Percentiles rank a stretch among this genome's conserved stretches.
phyloP scores from a whole-genome alignment of 2,888 invertebrate species.

The Sarcophaga rosellei region DNA sequence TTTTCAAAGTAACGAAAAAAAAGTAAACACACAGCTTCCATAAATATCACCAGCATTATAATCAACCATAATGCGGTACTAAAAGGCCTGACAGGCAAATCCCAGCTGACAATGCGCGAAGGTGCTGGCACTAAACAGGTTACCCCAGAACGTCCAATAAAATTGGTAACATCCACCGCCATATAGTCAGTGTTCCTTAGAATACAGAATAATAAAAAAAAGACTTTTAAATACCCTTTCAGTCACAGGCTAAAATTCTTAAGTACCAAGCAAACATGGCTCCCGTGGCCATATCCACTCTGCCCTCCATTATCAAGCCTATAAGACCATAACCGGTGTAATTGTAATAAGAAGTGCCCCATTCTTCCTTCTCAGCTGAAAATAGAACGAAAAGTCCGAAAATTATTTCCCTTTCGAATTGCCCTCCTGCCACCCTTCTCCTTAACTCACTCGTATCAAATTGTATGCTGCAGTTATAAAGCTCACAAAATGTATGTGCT shows the following conservation, averaged over 20 bases:
- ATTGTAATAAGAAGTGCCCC: slow-evolving; percentile 86
- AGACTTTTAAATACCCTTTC: background rate
- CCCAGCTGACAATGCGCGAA: slow-evolving; percentile 84
- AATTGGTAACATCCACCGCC: slow-evolving; percentile 84
- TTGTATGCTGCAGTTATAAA: slow-evolving; percentile 81
- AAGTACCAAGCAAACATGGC: too few species aligned
- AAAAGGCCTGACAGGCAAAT: slow-evolving; percentile 85
- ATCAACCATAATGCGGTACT: slow-evolving; percentile 55
- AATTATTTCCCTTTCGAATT: too few species aligned
- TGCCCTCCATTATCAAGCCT: slow-evolving; percentile 82
- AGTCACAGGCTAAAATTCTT: slow-evolving; percentile 50
- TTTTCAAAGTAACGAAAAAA: slow-evolving; percentile 74
- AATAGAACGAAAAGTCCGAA: background rate
- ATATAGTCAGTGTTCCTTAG: slow-evolving; percentile 84
- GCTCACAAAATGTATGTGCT: slow-evolving; percentile 78
- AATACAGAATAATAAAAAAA: background rate
- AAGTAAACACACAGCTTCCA: slow-evolving; percentile 80
- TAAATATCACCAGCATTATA: slow-evolving; percentile 62
- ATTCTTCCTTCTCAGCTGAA: slow-evolving; percentile 81
- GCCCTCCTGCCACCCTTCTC: too few species aligned
- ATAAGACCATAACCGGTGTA: slow-evolving; percentile 85
- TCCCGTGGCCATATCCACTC: too few species aligned
- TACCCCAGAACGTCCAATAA: slow-evolving; percentile 84
- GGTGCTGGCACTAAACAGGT: slow-evolving; percentile 87
- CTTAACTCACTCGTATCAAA: slow-evolving; percentile 75